phyloP scores from a whole-genome alignment of 2,113 vertebrate genomes.

The Zosterops lateralis region DNA sequence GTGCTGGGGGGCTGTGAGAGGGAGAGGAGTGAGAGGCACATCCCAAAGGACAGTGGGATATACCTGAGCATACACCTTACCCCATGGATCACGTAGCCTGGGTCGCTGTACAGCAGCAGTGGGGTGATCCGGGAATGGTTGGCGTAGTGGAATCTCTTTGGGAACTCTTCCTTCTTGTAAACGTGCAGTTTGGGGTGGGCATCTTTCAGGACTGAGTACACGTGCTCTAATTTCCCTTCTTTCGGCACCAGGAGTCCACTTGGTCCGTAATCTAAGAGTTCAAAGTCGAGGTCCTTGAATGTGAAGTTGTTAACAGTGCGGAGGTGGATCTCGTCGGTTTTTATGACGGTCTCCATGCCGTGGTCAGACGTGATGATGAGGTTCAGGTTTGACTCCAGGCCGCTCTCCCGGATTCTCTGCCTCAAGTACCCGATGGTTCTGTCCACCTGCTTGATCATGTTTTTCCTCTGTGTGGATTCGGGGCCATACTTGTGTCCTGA shows the following conservation, averaged over 20 bases:
- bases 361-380: constrained; percentile 88
- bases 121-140: constrained; percentile 80
- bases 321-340: constrained; percentile 73
- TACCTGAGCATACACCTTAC: constrained; percentile 52
- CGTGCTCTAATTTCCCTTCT: constrained; percentile 81
- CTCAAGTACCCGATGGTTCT: constrained; percentile 83
- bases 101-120: constrained; percentile 80
- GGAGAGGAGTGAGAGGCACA: neutral
- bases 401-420: constrained; percentile 41
- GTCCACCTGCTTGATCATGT: constrained; percentile 84
- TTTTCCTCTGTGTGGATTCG: constrained; percentile 73
- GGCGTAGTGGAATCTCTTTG: constrained; percentile 76
- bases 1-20: neutral
- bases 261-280: constrained; percentile 87
- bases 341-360: constrained; percentile 80
- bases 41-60: neutral
- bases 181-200: constrained; percentile 82
- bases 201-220: constrained; percentile 76
- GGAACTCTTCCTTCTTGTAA: constrained; percentile 84
- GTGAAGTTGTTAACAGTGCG: constrained; percentile 71
- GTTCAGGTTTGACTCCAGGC: constrained; percentile 74
- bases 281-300: constrained; percentile 81
- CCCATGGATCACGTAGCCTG: constrained; percentile 89
- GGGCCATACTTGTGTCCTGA: constrained; percentile 82
- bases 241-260: constrained; percentile 82